phyloP scores from a whole-genome alignment of 1,140 invertebrate species.

The Parasteatoda tepidariorum region DNA sequence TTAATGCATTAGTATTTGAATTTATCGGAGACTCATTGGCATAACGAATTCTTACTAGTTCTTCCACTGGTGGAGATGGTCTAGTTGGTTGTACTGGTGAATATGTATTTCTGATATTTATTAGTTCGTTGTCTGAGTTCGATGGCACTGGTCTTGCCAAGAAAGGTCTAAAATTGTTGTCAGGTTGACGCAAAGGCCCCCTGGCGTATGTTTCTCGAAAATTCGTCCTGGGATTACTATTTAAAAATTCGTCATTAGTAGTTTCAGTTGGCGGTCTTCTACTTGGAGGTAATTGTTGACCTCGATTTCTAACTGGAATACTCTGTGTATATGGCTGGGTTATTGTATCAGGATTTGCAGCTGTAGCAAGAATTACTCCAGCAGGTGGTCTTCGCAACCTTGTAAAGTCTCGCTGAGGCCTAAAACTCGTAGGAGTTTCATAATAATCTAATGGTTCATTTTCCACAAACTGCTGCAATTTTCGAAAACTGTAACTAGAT shows the following conservation, averaged over 20 bases:
- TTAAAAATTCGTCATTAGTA: not conserved
- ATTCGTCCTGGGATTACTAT: not conserved
- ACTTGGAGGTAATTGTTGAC: not conserved
- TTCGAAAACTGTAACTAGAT: constrained; percentile 59
- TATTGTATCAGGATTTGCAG: not conserved
- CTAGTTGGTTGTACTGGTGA: not conserved
- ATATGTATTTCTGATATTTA: not conserved
- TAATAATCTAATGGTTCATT: constrained; percentile 10
- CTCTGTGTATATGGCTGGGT: not conserved
- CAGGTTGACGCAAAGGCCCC: constrained; percentile 8
- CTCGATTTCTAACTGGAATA: constrained; percentile 1
- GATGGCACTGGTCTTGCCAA: not conserved
- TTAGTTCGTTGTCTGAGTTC: constrained; percentile 28
- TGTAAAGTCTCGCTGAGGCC: constrained; percentile 57
- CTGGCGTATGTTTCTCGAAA: not conserved
- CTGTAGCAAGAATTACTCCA: constrained; percentile 27
- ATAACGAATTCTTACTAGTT: constrained; percentile 2
- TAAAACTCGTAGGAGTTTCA: not conserved
- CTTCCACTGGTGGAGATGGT: not conserved
- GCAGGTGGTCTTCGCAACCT: constrained; percentile 48
- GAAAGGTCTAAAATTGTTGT: constrained; percentile 26
- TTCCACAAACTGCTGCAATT: constrained; percentile 61
- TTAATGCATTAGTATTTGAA: constrained; percentile 6
- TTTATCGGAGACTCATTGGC: constrained; percentile 1
- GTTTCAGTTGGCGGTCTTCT: constrained; percentile 2